A percentile compares a stretch with the other conserved stretches of the same genome.
Conservation (phyloP, 2,113 vertebrate species). For the Turnix velox region DNA sequence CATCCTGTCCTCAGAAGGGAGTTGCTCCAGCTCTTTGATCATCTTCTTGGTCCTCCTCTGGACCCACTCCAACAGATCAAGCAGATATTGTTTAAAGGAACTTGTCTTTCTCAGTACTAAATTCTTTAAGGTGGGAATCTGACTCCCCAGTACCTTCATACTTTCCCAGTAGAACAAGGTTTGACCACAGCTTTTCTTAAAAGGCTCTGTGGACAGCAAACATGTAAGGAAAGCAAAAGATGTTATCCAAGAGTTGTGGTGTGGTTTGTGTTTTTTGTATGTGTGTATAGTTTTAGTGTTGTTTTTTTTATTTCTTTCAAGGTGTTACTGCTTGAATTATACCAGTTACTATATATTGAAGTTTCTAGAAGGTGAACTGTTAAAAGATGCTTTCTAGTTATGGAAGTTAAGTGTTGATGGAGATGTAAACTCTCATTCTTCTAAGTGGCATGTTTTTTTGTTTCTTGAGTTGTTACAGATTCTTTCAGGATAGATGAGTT, state of each 20-base stretch:
- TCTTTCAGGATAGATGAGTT: neutral
- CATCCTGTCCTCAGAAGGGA: too few species aligned
- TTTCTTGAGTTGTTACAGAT: neutral
- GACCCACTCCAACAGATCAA: too few species aligned
- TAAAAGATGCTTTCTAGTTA: neutral
- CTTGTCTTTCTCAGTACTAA: neutral
- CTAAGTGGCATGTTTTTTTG: neutral
- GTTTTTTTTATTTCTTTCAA: neutral
- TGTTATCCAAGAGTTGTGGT: neutral
- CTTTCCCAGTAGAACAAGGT: neutral
- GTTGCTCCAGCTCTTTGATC: too few species aligned
- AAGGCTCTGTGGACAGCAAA: neutral
- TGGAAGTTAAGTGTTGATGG: neutral
- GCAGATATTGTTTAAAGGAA: neutral
- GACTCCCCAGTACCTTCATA: neutral
- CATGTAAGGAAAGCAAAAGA: neutral
- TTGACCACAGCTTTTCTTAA: neutral
- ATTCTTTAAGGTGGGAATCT: neutral
- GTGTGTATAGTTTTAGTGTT: too few species aligned
- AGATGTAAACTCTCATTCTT: neutral
- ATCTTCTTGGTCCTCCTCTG: too few species aligned
- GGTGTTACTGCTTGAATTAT: neutral
- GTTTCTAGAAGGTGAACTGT: neutral
- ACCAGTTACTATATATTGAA: neutral
- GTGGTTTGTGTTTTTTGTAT: neutral